These are phyloP conservation scores for Anthophora plumipes DNA, from an alignment of 2,888 invertebrate genomes.

Conservation along the genomic window DNA sequence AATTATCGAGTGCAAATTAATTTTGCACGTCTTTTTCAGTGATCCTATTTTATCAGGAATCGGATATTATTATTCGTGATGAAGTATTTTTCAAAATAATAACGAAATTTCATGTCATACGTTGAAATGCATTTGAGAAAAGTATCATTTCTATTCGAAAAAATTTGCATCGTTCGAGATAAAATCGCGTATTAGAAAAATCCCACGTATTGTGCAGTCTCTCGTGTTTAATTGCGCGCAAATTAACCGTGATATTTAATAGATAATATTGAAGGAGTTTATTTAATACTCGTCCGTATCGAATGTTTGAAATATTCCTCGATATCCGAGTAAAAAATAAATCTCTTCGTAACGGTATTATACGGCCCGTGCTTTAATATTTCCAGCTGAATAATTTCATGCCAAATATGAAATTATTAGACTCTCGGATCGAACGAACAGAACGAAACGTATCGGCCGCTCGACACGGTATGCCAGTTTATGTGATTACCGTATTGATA, in stretches of 20 bases:
- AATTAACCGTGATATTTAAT: not conserved
- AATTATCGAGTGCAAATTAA: not conserved
- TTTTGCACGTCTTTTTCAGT: not conserved
- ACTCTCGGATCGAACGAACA: not conserved
- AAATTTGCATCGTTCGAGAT: not conserved
- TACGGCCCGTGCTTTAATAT: not conserved
- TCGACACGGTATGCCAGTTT: constrained; percentile 28
- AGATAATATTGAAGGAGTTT: not conserved
- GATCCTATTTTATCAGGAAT: not conserved
- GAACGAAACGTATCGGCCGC: constrained; percentile 20
- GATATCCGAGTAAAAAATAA: not conserved
- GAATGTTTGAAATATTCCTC: too few relatives aligned
- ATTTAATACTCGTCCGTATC: not conserved
- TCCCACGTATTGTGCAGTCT: not conserved
- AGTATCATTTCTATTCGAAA: too few relatives aligned
- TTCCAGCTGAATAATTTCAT: constrained; percentile 18
- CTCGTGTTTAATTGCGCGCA: not conserved
- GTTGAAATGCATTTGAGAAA: too few relatives aligned
- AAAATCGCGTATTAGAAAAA: not conserved
- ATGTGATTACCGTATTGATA: constrained; percentile 46
- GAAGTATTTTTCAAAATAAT: not conserved
- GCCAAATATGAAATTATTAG: constrained; percentile 34
- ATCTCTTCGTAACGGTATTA: not conserved
- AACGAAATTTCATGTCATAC: not conserved
- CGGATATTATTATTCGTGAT: not conserved